A percentile compares a stretch with the other conserved stretches of the same genome.
Evolutionary conservation across 2,113 vertebrate species (phyloP).

Genomic region (Tenrec ecaudatus): DNA sequence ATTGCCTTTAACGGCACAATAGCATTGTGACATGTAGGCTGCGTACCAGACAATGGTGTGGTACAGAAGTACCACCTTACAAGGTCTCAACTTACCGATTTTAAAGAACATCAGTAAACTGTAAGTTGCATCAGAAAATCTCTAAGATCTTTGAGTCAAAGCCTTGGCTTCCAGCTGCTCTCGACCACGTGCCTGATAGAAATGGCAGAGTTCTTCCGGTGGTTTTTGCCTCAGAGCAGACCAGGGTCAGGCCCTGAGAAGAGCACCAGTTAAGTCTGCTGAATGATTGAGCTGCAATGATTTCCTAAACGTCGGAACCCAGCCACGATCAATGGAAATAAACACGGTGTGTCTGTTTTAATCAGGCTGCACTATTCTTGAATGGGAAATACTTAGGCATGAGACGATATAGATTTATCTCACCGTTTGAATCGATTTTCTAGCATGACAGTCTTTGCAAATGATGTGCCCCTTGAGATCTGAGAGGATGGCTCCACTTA

Average conservation of each 20-base stretch:
- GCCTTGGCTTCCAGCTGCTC: neutral
- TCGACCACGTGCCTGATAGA: neutral
- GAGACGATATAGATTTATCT: neutral
- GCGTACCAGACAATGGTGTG: neutral
- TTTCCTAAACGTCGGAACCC: neutral
- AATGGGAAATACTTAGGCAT: neutral
- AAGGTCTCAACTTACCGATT: neutral
- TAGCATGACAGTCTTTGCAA: conserved; percentile 45
- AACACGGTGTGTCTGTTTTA: neutral
- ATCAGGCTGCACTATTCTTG: neutral
- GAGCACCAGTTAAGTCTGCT: neutral
- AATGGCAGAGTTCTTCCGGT: neutral
- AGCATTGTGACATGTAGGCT: neutral
- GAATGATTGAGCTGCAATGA: neutral
- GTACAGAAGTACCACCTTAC: neutral
- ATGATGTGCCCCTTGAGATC: neutral
- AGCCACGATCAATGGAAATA: neutral
- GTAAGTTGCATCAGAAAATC: neutral
- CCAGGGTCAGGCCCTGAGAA: neutral
- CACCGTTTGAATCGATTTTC: conserved; percentile 19
- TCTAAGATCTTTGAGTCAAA: neutral
- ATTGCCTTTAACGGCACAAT: neutral
- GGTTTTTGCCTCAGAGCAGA: neutral
- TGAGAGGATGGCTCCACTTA: conserved; percentile 7
- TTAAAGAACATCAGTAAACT: neutral